Evolutionary conservation across 2,888 invertebrate genomes (phyloP), one percentile per base, ranked within the genome.

Genomic region (Folsomia manolachei): DNA sequence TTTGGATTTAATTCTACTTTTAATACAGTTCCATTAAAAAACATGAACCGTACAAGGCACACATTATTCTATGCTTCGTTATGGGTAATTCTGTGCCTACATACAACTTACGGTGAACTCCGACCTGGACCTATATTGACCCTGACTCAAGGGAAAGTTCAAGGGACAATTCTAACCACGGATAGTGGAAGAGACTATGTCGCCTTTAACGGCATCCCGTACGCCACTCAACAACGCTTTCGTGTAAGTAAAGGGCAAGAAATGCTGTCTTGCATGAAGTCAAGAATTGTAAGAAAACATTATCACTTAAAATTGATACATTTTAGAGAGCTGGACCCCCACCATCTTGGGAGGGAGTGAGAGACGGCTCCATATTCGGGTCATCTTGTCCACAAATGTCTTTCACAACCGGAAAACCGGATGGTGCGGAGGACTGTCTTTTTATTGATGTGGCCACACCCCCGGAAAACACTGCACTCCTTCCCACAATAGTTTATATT

Each of bases 391-490:
- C 64, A 2, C 64, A 64, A 64, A 14, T 62, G n/a, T n/a, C n/a
- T n/a, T n/a, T n/a, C n/a, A n/a, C n/a, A n/a, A n/a, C n/a, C 39
- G 39, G 4, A 14, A 4, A 39, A 39, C 39, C 39, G 14, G n/a
- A 11, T n/a, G 78, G 77, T 18, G 60, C 74, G 7, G 78, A 78
- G 64, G 71, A 78, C 53, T 78, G 78, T 39, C 60, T 78, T 11
- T 73, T 72, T 62, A 64, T 71, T 0, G 77, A 78, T 63, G 71
- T 78, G 2, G 73, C 73, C 1, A 78, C 76, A 9, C 73, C 70
- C 0, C 60, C 62, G 39, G 11, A 52, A 23, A 39, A 39, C 7
- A 14, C n/a, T n/a, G n/a, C n/a, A n/a, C n/a, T n/a, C n/a, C n/a
- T n/a, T 39, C 76, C 78, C 11, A 76, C 77, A 27, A 68, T 74